A percentile compares a stretch with the other conserved stretches of the same genome.
Conservation (phyloP, 92 coral and sea anemone species). For the Muricea muricata region DNA sequence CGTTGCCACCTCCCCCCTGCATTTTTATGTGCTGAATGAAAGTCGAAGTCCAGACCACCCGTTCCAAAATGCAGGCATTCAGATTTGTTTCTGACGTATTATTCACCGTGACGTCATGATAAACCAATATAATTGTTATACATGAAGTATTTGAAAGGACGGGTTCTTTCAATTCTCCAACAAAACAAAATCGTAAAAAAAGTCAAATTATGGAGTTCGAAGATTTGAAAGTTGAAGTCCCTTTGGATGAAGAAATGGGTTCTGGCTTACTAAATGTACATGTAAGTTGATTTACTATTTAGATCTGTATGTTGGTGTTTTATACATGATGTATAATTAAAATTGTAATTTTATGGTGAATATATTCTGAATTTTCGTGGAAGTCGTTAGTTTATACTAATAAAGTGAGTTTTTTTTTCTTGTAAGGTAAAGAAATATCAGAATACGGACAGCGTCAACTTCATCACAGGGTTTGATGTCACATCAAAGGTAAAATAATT, state of each 20-base stretch:
- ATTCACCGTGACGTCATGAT: neutral
- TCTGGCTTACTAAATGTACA: slow-evolving; percentile 64
- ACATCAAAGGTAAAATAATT: slow-evolving; percentile 77
- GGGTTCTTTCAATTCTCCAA: neutral
- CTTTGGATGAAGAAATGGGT: slow-evolving; percentile 74
- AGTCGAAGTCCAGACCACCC: no score
- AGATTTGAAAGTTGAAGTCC: slow-evolving; percentile 93
- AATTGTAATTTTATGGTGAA: no score
- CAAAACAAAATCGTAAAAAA: slow-evolving; percentile 60
- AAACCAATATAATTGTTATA: neutral
- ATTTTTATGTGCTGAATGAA: no score
- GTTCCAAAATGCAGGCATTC: no score
- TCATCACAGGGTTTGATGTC: slow-evolving; percentile 96
- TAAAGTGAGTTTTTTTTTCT: neutral
- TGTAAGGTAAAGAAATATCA: slow-evolving; percentile 84
- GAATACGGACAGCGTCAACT: slow-evolving; percentile 81
- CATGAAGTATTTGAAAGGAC: neutral
- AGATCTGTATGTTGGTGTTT: neutral
- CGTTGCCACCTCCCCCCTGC: no score
- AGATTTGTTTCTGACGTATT: no score
- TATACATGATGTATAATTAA: no score
- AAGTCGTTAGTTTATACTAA: no score
- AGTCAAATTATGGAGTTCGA: slow-evolving; percentile 99
- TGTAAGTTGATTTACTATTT: slow-evolving; percentile 53
- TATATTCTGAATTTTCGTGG: no score